Conservation (phyloP, 2,888 invertebrate species). For the Cactoblastis cactorum region DNA sequence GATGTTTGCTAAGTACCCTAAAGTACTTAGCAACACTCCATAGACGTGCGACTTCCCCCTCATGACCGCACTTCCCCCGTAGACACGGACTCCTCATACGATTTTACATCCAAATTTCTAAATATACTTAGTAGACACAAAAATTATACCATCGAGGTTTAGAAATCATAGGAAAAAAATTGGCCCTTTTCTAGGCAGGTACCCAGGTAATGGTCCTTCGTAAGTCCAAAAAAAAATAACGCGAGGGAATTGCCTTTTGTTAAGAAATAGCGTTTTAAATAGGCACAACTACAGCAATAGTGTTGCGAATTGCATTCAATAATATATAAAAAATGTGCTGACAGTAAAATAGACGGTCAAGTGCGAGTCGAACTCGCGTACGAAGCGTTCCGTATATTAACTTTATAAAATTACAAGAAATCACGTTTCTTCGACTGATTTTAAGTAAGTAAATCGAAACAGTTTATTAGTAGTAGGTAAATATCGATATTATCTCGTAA, state of each 20-base stretch:
- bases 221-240: conserved; percentile 5
- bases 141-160: conserved; percentile 51
- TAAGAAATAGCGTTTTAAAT: background rate
- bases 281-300: too few relatives aligned
- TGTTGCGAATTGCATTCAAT: too few relatives aligned
- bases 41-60: conserved; percentile 35
- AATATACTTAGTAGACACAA: conserved; percentile 28
- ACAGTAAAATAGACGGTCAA: too few relatives aligned
- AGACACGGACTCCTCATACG: conserved; percentile 62
- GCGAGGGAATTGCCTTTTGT: background rate
- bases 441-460: too few relatives aligned
- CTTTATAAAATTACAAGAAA: too few relatives aligned
- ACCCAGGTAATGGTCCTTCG: background rate
- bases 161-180: conserved; percentile 51
- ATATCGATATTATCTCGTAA: too few relatives aligned
- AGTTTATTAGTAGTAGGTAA: too few relatives aligned
- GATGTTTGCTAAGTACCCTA: conserved; percentile 51
- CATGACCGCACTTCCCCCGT: conserved; percentile 54
- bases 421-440: too few relatives aligned
- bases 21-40: conserved; percentile 58
- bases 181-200: background rate
- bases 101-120: conserved; percentile 17
- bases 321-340: too few relatives aligned
- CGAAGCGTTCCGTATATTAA: too few relatives aligned
- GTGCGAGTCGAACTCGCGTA: too few relatives aligned